phyloP scores from a whole-genome alignment of 2,888 invertebrate species.

The Mellilla xanthometata region DNA sequence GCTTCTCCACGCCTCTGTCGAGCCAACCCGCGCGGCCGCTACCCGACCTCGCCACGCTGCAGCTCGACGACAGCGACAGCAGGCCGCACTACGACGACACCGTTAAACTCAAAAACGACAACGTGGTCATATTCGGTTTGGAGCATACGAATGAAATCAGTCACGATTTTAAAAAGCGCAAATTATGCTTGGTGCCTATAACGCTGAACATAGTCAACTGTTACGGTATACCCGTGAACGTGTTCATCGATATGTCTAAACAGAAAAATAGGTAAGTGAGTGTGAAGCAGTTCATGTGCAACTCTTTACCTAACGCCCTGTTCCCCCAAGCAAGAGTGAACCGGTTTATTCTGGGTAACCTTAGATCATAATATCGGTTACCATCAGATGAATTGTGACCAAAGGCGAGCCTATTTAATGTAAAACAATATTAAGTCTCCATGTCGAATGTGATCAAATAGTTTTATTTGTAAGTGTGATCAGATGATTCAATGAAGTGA shows the following conservation, averaged over 20 bases:
- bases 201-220: slow-evolving; percentile 86
- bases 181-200: slow-evolving; percentile 86
- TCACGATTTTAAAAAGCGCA: slow-evolving; percentile 84
- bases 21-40: slow-evolving; percentile 48
- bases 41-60: slow-evolving; percentile 59
- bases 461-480: background rate
- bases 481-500: background rate
- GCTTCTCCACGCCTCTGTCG: slow-evolving; percentile 79
- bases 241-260: slow-evolving; percentile 84
- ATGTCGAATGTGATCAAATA: background rate
- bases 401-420: no score
- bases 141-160: slow-evolving; percentile 80
- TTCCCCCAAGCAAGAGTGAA: no score
- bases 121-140: slow-evolving; percentile 82
- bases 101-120: slow-evolving; percentile 65
- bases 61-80: slow-evolving; percentile 58
- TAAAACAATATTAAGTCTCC: no score
- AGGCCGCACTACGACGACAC: slow-evolving; percentile 46
- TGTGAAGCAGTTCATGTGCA: no score
- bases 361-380: no score
- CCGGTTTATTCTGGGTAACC: no score
- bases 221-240: slow-evolving; percentile 80
- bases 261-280: slow-evolving; percentile 78
- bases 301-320: no score
- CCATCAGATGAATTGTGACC: no score